Evolutionary conservation across 2,797 vertebrate species (phyloP), one percentile per base, ranked within the genome.

Genomic region (Dendrocincla tyrannina): DNA sequence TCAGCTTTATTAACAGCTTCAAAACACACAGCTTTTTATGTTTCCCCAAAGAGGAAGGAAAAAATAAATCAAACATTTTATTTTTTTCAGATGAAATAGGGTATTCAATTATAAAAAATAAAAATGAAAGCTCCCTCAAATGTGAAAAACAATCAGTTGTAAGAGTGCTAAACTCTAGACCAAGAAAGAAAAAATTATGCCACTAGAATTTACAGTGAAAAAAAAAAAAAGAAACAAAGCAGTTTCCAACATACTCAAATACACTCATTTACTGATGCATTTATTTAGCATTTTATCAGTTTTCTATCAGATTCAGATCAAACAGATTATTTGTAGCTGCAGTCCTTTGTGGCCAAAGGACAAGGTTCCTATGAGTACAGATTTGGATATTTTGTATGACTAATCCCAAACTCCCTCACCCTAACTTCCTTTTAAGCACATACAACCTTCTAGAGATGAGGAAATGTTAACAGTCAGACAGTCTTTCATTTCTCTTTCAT

Each of bases 401-500:
- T 89, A 49, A 92, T 83, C 66, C 35, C 30, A 81, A 46, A 87
- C 25, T 39, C 82, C 27, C 62, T 74, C 63, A 44, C 28, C 5
- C 22, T 0, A 1, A 47, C 63, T 68, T 70, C 23, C 17, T 88
- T 94, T 90, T 85, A 76, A 93, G 85, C 46, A 77, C 30, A 76
- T 50, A 32, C 28, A 82, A 20, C 28, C 58, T 59, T 76, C n/a
- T 32, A 42, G 70, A 95, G 73, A 88, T 46, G 60, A 81, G 63
- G 80, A 88, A 66, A 95, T 70, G 53, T 81, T 80, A 89, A 11
- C 2, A 28, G 77, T 58, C 76, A 82, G 84, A n/a, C 25, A 82
- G 88, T 85, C 93, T 32, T 96, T 95, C 85, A 92, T 95, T 97
- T 96, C 88, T 95, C 89, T 97, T 97, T 96, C 91, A 89, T 33